A percentile compares a stretch with the other conserved stretches of the same genome.
Conservation (phyloP, 1,140 invertebrate species). For the Neelides sp. region DNA sequence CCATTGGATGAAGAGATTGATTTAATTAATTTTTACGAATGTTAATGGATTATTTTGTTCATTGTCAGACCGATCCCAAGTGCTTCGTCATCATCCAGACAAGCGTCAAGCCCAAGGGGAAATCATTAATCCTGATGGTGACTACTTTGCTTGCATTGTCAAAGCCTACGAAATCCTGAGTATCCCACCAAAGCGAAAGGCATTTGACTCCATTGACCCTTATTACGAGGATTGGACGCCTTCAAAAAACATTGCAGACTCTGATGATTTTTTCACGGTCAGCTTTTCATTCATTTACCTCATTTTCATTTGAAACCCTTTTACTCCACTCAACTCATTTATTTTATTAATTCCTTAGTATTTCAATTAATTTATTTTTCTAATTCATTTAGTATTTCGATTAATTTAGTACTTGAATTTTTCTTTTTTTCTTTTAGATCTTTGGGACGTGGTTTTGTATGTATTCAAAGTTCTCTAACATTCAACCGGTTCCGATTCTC, state of each 20-base stretch:
- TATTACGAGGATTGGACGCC: conserved; percentile 83
- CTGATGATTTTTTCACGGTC: conserved; percentile 66
- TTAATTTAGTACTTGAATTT: not conserved
- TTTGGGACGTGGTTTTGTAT: conserved; percentile 68
- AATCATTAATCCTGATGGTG: conserved; percentile 68
- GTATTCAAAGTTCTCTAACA: conserved; percentile 86
- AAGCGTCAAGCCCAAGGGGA: conserved; percentile 81
- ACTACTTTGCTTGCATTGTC: conserved; percentile 99
- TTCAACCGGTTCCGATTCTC: conserved; percentile 68
- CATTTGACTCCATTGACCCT: conserved; percentile 94
- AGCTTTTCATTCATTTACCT: too few relatives aligned
- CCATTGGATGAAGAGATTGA: not conserved
- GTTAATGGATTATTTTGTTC: not conserved
- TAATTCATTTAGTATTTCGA: too few relatives aligned
- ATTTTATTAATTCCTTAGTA: not conserved
- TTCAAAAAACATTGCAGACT: conserved; percentile 52
- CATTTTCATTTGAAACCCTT: too few relatives aligned
- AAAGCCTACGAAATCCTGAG: conserved; percentile 88
- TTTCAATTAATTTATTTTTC: not conserved
- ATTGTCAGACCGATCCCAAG: conserved; percentile 60
- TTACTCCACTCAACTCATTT: too few relatives aligned
- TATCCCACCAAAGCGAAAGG: conserved; percentile 61
- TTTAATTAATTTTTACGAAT: not conserved
- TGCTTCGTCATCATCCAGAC: conserved; percentile 93
- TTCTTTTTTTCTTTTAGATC: conserved; percentile 30